Percentiles rank a stretch among this genome's conserved stretches.
Evolutionary conservation across 2,113 vertebrate genomes (phyloP).

Genomic region (Varanus salvator): DNA sequence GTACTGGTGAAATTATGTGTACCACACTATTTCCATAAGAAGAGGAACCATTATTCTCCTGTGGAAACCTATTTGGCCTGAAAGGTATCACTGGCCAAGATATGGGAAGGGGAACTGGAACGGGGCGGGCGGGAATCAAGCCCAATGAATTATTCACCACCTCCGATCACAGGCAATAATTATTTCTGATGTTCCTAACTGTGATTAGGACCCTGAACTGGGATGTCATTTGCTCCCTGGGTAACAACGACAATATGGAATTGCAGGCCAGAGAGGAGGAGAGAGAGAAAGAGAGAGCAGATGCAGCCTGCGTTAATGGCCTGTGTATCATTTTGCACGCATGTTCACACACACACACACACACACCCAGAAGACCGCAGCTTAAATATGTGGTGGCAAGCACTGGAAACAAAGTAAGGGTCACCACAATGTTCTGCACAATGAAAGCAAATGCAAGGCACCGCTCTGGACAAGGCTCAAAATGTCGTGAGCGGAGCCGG

Average conservation of each 20-base stretch:
- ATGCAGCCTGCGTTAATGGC: conserved; percentile 16
- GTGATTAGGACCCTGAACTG: conserved; percentile 81
- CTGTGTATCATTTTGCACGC: conserved; percentile 70
- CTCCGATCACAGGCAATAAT: conserved; percentile 83
- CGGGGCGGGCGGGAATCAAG: conserved; percentile 72
- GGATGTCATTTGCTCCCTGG: conserved; percentile 80
- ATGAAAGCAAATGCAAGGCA: not conserved
- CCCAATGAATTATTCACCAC: conserved; percentile 83
- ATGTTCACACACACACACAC: conserved; percentile 17
- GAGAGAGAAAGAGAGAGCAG: conserved; percentile 45
- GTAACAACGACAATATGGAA: conserved; percentile 65
- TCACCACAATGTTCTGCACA: not conserved
- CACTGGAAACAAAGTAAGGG: not conserved
- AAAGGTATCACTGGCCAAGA: conserved; percentile 83
- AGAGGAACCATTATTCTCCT: conserved; percentile 84
- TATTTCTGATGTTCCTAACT: conserved; percentile 82
- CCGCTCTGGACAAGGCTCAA: not conserved
- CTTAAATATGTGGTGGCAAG: not conserved
- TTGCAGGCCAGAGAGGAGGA: conserved; percentile 7
- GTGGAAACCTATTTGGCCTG: conserved; percentile 84
- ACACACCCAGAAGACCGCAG: not conserved
- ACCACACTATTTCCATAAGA: conserved; percentile 83
- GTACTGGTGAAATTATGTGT: conserved; percentile 83
- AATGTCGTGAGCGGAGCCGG: too few species aligned
- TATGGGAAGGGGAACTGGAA: not conserved